Percentiles rank a stretch among this genome's conserved stretches.
These are phyloP conservation scores for Picus viridis DNA, from an alignment of 2,797 vertebrate genomes.

Conservation along the genomic window DNA sequence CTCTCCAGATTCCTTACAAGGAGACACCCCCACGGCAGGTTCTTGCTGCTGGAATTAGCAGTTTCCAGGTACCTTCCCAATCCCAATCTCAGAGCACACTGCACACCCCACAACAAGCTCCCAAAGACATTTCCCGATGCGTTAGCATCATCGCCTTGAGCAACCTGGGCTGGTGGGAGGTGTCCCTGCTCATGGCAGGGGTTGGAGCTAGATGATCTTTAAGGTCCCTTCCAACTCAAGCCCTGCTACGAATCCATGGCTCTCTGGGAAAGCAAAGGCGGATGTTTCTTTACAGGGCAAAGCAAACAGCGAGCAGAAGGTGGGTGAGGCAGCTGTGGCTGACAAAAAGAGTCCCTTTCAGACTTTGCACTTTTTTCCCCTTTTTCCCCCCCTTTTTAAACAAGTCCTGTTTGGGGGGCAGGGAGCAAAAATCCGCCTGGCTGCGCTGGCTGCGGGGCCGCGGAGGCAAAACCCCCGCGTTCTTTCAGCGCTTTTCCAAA, in stretches of 20 bases:
- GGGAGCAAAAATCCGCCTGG: no score
- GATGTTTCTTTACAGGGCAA: no score
- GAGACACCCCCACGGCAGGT: accelerated
- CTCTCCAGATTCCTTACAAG: neutral
- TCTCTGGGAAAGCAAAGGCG: accelerated
- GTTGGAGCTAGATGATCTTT: no score
- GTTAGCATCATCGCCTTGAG: neutral
- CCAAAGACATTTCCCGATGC: accelerated
- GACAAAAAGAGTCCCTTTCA: accelerated
- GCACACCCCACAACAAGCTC: neutral
- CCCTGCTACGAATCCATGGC: no score
- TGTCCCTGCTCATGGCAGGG: no score
- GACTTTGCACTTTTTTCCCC: no score
- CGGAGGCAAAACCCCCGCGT: neutral
- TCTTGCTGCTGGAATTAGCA: accelerated
- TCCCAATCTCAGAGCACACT: accelerated
- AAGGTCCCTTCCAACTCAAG: no score
- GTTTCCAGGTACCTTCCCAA: accelerated
- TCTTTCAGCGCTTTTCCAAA: neutral
- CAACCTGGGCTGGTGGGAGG: no score
- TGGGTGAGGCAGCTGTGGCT: accelerated
- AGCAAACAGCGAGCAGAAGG: no score
- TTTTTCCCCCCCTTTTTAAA: no score
- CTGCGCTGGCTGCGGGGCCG: no score
- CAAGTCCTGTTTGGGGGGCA: neutral